Percentiles rank a stretch among this genome's conserved stretches.
These are phyloP conservation scores for Helarctos malayanus DNA, from an alignment of 2,797 vertebrate genomes.

Conservation along the genomic window DNA sequence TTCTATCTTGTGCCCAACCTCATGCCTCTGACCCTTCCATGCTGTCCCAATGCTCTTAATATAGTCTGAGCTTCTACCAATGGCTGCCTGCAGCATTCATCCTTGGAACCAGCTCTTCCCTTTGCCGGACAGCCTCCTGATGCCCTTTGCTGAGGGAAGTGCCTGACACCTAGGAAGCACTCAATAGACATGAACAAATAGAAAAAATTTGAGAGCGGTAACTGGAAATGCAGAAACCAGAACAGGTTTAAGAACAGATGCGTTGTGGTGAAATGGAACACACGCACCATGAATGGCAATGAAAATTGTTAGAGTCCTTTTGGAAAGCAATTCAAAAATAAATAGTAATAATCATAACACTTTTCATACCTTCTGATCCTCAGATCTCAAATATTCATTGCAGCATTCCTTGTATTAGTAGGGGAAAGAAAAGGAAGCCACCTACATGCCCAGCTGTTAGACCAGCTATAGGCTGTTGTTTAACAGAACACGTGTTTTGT, in stretches of 20 bases:
- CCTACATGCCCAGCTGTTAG: not conserved
- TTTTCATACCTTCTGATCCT: not conserved
- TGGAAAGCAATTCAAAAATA: constrained; percentile 30
- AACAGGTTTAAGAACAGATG: not conserved
- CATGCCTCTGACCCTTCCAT: not conserved
- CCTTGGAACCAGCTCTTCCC: not conserved
- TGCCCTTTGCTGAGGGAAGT: not conserved
- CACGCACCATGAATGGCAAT: not conserved
- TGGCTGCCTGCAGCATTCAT: not conserved
- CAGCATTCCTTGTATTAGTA: constrained; percentile 38
- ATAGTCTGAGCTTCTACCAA: not conserved
- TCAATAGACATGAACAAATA: not conserved
- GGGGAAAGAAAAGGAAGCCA: not conserved
- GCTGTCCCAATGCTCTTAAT: not conserved
- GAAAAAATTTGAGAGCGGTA: not conserved
- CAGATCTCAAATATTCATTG: constrained; percentile 27
- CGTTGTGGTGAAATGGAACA: not conserved
- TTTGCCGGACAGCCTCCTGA: not conserved
- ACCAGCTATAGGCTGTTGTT: not conserved
- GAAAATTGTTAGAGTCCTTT: constrained; percentile 1
- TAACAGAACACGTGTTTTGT: not conserved
- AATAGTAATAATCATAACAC: not conserved
- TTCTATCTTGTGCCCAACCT: not conserved
- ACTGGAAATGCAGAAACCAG: not conserved
- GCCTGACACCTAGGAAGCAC: not conserved